These are phyloP conservation scores for Meandrina meandrites DNA, from an alignment of 92 coral and sea anemone genomes.

Conservation along the genomic window DNA sequence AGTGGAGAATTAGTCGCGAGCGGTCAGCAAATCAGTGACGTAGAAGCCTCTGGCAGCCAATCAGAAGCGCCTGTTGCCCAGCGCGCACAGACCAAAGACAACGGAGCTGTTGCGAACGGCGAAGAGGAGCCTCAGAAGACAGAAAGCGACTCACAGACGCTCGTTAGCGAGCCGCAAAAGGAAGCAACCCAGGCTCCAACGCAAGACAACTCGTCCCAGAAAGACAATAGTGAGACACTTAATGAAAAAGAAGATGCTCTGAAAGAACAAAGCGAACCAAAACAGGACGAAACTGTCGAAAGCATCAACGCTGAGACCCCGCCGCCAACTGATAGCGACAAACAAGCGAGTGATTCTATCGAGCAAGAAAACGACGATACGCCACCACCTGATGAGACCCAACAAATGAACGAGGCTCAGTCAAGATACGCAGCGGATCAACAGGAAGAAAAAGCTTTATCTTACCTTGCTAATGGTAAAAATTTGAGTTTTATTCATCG, in stretches of 20 bases:
- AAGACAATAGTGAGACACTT: neutral
- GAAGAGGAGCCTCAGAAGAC: neutral
- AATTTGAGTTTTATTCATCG: neutral
- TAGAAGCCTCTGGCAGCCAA: constrained; percentile 39
- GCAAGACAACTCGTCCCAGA: neutral
- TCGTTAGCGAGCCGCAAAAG: constrained; percentile 6
- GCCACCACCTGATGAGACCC: constrained; percentile 25
- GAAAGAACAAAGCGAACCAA: neutral
- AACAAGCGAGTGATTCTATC: constrained; percentile 5
- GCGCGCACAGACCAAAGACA: neutral
- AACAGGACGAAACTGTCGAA: neutral
- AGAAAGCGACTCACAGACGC: neutral
- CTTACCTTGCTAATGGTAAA: constrained; percentile 13
- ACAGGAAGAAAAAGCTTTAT: constrained; percentile 21
- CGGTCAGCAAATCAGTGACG: constrained; percentile 24
- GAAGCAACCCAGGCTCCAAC: neutral
- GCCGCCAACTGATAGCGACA: constrained; percentile 9
- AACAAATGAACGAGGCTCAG: constrained; percentile 12
- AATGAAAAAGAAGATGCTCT: neutral
- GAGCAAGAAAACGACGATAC: constrained; percentile 15
- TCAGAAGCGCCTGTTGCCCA: neutral
- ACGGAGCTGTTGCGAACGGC: neutral
- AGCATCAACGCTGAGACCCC: neutral
- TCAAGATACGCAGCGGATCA: constrained; percentile 39
- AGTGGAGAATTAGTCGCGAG: constrained; percentile 38